These are phyloP conservation scores for Panonychus citri DNA, from an alignment of 1,140 invertebrate species.

Conservation along the genomic window DNA sequence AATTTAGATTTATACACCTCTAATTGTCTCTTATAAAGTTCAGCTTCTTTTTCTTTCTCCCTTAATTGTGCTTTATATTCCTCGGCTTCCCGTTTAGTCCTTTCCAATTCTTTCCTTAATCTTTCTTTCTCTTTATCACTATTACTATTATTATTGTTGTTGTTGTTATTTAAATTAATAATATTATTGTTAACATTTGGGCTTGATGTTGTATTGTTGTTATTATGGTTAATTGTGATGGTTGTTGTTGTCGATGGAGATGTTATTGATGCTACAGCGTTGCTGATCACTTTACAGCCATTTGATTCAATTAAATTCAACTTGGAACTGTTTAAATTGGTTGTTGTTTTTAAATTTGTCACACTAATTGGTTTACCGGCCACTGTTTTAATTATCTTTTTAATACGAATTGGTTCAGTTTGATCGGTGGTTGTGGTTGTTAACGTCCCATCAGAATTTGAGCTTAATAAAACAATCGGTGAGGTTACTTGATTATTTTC, in stretches of 20 bases:
- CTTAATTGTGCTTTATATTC: not conserved
- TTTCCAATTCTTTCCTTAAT: not conserved
- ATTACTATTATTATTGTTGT: too few species aligned
- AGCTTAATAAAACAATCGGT: slow-evolving; percentile 9
- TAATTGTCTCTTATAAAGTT: not conserved
- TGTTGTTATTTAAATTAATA: too few species aligned
- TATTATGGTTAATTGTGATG: not conserved
- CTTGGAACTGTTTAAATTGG: too few species aligned
- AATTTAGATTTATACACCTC: not conserved
- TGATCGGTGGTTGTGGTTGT: not conserved
- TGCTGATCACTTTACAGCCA: not conserved
- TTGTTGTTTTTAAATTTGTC: not conserved
- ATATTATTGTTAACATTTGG: not conserved
- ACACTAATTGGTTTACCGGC: not conserved
- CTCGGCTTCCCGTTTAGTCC: not conserved
- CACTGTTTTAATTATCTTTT: not conserved
- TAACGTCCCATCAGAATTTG: not conserved
- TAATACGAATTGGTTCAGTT: not conserved
- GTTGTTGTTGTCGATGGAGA: not conserved
- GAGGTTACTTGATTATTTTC: slow-evolving; percentile 3
- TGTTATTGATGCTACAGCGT: not conserved
- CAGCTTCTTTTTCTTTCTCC: not conserved
- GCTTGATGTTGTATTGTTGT: not conserved
- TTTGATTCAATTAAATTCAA: not conserved
- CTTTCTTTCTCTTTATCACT: not conserved